Conservation (phyloP, 2,888 invertebrate genomes). For the Onchidella celtica region DNA sequence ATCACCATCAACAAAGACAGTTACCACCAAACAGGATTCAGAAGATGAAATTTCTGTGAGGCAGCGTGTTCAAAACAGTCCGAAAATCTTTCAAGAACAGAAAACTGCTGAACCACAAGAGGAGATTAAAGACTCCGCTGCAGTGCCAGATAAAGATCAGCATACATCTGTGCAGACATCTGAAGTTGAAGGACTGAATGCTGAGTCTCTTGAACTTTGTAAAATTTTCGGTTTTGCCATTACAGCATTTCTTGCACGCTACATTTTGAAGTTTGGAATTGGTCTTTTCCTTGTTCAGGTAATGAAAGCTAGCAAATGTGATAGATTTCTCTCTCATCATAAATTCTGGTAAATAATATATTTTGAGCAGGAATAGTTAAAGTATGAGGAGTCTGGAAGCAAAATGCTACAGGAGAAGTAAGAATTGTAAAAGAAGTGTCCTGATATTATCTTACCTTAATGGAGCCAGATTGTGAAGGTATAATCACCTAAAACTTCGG, state of each 20-base stretch:
- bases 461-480: too few relatives aligned
- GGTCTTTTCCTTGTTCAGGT: conserved; percentile 70
- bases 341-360: too few relatives aligned
- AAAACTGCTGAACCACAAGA: background rate
- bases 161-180: background rate
- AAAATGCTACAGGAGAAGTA: background rate
- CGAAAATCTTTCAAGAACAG: background rate
- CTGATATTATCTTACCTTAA: too few relatives aligned
- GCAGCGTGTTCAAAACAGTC: background rate
- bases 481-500: too few relatives aligned
- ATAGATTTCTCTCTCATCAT: background rate
- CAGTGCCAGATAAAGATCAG: background rate
- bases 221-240: conserved; percentile 64
- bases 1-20: too few relatives aligned
- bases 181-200: conserved; percentile 1
- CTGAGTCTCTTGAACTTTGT: conserved; percentile 58
- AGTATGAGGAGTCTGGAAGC: background rate
- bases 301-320: conserved; percentile 8
- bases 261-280: conserved; percentile 63
- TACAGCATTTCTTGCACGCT: conserved; percentile 65
- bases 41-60: background rate
- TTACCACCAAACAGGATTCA: background rate
- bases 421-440: too few relatives aligned
- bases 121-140: background rate
- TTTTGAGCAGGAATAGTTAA: too few relatives aligned